A percentile compares a stretch with the other conserved stretches of the same genome.
Evolutionary conservation across 2,113 vertebrate species (phyloP).

Genomic region (Numenius arquata): DNA sequence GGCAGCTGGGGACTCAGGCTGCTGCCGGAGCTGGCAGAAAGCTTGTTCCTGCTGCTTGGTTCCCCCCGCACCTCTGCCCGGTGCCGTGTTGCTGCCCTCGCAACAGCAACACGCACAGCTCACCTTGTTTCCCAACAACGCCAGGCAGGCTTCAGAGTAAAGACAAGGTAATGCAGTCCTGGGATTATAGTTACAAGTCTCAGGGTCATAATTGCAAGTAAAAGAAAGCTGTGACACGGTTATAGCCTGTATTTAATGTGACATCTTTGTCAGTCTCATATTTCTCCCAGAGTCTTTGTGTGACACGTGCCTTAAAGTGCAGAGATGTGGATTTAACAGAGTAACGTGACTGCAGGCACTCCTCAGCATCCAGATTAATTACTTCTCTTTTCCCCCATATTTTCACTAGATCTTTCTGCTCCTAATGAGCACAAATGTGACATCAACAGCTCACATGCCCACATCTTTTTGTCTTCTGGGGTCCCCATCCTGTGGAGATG

Average conservation of each 20-base stretch:
- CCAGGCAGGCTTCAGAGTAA: neutral
- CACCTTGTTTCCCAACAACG: neutral
- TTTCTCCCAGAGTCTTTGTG: neutral
- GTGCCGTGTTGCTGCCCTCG: fast-evolving
- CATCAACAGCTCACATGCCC: neutral
- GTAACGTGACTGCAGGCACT: neutral
- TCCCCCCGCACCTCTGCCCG: fast-evolving
- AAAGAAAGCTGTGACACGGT: neutral
- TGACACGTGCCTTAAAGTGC: neutral
- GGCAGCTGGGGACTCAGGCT: neutral
- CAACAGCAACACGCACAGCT: neutral
- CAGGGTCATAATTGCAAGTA: neutral
- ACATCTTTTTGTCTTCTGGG: neutral
- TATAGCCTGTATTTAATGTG: neutral
- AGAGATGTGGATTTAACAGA: neutral
- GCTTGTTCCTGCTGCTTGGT: neutral
- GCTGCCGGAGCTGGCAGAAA: neutral
- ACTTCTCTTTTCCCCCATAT: neutral
- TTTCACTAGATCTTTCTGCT: neutral
- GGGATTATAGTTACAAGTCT: neutral
- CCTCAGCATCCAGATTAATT: neutral
- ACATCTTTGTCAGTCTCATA: neutral
- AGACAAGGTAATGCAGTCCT: neutral
- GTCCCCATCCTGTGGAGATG: neutral
- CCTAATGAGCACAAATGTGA: neutral